These are phyloP conservation scores for Archips xylosteana DNA, from an alignment of 2,888 invertebrate genomes.

Conservation along the genomic window DNA sequence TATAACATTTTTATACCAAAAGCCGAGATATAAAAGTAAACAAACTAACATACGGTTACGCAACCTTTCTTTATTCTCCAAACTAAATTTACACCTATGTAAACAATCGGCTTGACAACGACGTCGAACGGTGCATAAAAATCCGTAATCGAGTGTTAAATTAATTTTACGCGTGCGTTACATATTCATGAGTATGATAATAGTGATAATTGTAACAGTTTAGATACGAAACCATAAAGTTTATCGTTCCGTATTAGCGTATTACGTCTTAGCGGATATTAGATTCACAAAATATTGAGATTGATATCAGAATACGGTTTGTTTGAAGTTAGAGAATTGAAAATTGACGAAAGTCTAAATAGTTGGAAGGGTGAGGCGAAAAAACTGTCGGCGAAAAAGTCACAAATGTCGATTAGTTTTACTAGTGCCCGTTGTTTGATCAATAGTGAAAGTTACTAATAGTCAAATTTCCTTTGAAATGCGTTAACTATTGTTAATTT, in stretches of 20 bases:
- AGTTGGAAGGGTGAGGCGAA: neutral
- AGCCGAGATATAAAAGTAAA: constrained; percentile 11
- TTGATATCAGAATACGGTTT: neutral
- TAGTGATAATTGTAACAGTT: constrained; percentile 6
- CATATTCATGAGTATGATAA: constrained; percentile 3
- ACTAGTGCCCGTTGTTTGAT: too few species aligned
- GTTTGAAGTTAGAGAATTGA: neutral
- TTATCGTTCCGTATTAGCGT: neutral
- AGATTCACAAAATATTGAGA: neutral
- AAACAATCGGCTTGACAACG: constrained; percentile 51
- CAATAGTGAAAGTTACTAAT: too few species aligned
- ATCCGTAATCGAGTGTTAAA: neutral
- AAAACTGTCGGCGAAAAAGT: neutral
- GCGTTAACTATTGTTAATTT: too few species aligned
- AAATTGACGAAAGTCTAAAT: neutral
- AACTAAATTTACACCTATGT: constrained; percentile 49
- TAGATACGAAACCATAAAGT: neutral
- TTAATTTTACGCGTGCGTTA: neutral
- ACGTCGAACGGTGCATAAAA: constrained; percentile 36
- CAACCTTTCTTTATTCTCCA: neutral
- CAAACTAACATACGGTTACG: neutral
- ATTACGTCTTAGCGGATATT: neutral
- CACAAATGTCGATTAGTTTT: too few species aligned
- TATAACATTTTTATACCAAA: neutral
- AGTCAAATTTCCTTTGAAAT: too few species aligned